A percentile compares a stretch with the other conserved stretches of the same genome.
These are phyloP conservation scores for Macaca fascicularis DNA, from an alignment of 2,113 vertebrate species.

Conservation along the genomic window DNA sequence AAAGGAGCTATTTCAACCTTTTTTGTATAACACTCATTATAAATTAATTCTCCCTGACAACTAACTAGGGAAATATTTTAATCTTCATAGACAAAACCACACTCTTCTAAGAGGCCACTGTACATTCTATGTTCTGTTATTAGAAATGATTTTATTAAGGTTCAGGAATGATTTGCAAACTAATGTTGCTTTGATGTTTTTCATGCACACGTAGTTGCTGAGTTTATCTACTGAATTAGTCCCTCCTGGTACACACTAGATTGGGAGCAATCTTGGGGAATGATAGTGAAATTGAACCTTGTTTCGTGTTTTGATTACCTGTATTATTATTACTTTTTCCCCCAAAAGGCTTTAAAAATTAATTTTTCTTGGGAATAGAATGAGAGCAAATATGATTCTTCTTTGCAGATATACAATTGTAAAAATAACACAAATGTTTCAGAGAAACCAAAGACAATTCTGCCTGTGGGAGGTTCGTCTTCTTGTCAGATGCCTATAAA, in stretches of 20 bases:
- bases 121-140: not conserved
- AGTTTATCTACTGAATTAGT: conserved; percentile 69
- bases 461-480: conserved; percentile 34
- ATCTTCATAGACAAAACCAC: conserved; percentile 53
- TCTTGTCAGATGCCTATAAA: conserved; percentile 64
- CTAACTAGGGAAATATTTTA: conserved; percentile 57
- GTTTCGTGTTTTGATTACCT: conserved; percentile 71
- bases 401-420: not conserved
- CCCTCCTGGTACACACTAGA: not conserved
- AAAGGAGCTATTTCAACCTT: not conserved
- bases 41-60: conserved; percentile 56
- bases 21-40: conserved; percentile 13
- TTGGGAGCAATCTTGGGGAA: conserved; percentile 58
- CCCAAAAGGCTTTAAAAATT: conserved; percentile 66
- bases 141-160: conserved; percentile 69
- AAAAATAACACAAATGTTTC: conserved; percentile 69
- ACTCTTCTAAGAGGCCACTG: not conserved
- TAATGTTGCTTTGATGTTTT: conserved; percentile 59
- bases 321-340: conserved; percentile 66
- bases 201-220: conserved; percentile 1
- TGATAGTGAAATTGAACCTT: conserved; percentile 66
- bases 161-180: conserved; percentile 70
- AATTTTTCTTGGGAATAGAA: conserved; percentile 56
- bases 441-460: conserved; percentile 57
- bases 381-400: conserved; percentile 57